Conservation (phyloP, 1,140 invertebrate species). For the Zelostemma sp. region DNA sequence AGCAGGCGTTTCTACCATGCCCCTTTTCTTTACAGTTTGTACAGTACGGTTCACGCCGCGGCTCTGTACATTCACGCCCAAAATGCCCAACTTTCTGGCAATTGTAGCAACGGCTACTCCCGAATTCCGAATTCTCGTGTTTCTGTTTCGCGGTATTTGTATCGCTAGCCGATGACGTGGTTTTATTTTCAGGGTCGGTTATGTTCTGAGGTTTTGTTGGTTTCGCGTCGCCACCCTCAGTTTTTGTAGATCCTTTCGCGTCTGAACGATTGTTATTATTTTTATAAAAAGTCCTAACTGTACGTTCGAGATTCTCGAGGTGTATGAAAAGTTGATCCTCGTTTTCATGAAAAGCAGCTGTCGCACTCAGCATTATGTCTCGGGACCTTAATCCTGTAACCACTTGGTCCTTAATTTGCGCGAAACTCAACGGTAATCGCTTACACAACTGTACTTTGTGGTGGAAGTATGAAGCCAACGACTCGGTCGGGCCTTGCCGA, state of each 20-base stretch:
- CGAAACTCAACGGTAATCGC: slow-evolving; percentile 15
- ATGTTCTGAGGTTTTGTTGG: neutral
- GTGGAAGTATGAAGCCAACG: slow-evolving; percentile 25
- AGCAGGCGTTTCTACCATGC: slow-evolving; percentile 27
- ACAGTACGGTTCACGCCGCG: slow-evolving; percentile 10
- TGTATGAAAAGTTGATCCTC: slow-evolving; percentile 24
- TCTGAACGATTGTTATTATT: neutral
- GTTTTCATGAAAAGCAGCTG: slow-evolving; percentile 7
- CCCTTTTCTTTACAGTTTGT: slow-evolving; percentile 27
- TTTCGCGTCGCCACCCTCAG: neutral
- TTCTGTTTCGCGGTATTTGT: neutral
- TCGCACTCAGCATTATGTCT: slow-evolving; percentile 24
- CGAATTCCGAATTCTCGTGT: neutral
- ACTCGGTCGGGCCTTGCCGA: slow-evolving; percentile 12
- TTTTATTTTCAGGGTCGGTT: neutral
- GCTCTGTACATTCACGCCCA: slow-evolving; percentile 29
- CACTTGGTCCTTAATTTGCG: slow-evolving; percentile 27
- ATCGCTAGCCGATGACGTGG: neutral
- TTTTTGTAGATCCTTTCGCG: neutral
- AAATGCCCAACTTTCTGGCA: slow-evolving; percentile 30
- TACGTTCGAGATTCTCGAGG: slow-evolving; percentile 22
- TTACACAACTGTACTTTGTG: slow-evolving; percentile 35
- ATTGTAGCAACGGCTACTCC: slow-evolving; percentile 26
- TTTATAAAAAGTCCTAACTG: slow-evolving; percentile 16
- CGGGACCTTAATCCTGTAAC: slow-evolving; percentile 21